Conservation (phyloP, 2,113 vertebrate genomes). For the Platichthys flesus region DNA sequence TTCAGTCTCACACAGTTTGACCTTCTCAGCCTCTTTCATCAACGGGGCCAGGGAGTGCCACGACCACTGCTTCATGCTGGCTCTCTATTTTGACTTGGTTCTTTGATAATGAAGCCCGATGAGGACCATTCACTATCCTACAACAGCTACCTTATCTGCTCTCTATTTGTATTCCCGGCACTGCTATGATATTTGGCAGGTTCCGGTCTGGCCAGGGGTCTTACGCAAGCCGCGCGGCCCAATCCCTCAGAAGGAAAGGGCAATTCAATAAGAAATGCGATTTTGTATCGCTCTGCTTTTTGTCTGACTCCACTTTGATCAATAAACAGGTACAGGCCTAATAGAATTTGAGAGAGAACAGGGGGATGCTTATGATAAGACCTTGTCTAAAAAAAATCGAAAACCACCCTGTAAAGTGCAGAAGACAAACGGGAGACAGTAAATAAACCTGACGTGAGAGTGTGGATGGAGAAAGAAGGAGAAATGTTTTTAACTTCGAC, state of each 20-base stretch:
- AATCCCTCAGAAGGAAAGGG: constrained; percentile 77
- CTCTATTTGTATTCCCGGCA: constrained; percentile 76
- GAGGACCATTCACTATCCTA: constrained; percentile 46
- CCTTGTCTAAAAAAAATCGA: constrained; percentile 15
- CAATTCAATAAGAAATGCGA: constrained; percentile 80
- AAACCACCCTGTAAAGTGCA: neutral
- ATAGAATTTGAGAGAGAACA: constrained; percentile 69
- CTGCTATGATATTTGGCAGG: constrained; percentile 76
- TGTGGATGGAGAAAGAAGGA: neutral
- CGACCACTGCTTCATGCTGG: constrained; percentile 24
- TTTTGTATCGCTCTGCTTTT: constrained; percentile 69
- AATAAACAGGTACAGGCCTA: constrained; percentile 78
- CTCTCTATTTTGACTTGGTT: constrained; percentile 49
- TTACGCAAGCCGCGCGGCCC: constrained; percentile 48
- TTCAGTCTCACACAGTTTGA: constrained; percentile 42
- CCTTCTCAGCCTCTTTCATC: constrained; percentile 48
- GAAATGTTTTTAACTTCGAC: constrained; percentile 15
- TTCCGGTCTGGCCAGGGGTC: constrained; percentile 69
- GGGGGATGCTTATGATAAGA: constrained; percentile 49
- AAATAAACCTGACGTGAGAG: constrained; percentile 29
- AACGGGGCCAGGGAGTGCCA: constrained; percentile 50
- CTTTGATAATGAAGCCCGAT: constrained; percentile 67
- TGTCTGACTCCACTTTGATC: constrained; percentile 73
- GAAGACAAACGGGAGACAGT: constrained; percentile 17
- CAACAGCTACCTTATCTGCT: constrained; percentile 63